Percentiles rank a stretch among this genome's conserved stretches.
Evolutionary conservation across 1,140 invertebrate species (phyloP).

Genomic region (Steinernema khuongi): DNA sequence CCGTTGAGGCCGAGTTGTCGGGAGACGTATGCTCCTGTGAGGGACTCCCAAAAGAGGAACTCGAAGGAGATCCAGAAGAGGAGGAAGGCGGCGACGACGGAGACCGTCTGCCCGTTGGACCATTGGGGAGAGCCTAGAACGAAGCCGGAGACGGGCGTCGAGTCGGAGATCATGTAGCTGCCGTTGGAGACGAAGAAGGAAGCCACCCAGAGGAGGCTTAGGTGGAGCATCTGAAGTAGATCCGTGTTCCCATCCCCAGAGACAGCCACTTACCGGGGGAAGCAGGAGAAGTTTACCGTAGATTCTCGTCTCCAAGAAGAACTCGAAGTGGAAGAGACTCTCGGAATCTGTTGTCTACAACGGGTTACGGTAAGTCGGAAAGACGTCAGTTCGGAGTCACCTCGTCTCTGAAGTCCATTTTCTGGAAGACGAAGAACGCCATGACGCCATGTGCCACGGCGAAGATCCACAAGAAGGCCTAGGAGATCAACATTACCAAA

Average conservation of each 20-base stretch:
- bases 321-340: neutral
- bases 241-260: no score
- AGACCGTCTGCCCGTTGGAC: neutral
- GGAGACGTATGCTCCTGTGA: no score
- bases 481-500: neutral
- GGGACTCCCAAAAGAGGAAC: neutral
- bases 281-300: neutral
- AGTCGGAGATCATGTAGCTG: neutral
- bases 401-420: neutral
- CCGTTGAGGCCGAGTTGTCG: no score
- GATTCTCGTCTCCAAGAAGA: neutral
- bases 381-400: neutral
- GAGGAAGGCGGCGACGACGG: neutral
- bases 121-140: neutral
- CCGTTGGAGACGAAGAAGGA: neutral
- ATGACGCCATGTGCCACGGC: neutral
- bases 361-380: neutral
- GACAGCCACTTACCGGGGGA: neutral
- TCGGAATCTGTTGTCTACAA: neutral
- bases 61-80: neutral
- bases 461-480: slow-evolving; percentile 10
- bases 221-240: neutral
- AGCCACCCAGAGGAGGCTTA: neutral
- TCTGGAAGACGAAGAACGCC: neutral
- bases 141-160: neutral